Base-by-base conservation (phyloP, 2,888 invertebrate species). In the Lochmaea capreae region DNA sequence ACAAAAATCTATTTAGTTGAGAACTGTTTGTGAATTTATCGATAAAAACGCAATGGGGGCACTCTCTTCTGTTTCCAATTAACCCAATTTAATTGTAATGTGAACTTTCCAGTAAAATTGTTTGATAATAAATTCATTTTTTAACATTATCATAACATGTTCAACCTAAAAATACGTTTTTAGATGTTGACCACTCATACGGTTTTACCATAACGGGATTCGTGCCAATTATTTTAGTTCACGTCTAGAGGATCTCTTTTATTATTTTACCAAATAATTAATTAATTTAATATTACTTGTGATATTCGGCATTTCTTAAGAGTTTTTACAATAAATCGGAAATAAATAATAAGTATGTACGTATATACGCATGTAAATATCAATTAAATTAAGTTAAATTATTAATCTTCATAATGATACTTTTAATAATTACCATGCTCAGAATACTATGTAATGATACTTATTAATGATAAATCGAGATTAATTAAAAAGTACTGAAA, bases 121-220 rank as follows among this genome's bases (percentile, higher is more conserved):
- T 49, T 49, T 8, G 14, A 49, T 49, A 43, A 11, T 43, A 43
- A 43, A 43, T 43, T 12, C 2, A 43, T 43, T 10, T 10, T n/a
- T n/a, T n/a, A 14, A 49, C 49, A n/a, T 49, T 16, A 14, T 52
- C 52, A 49, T 49, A 49, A n/a, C 6, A 52, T 52, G 5, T n/a
- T 54, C 18, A 18, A 54, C 18, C 54, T 54, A 54, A 54, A 16
- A 54, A 18, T 54, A 54, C 54, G 54, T 18, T 54, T 54, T 54
- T 52, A 54, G 18, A 18, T 10, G 16, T 54, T 54, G 54, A 54
- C 18, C 54, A 54, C 16, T 18, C 10, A 54, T 18, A 54, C 54
- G 54, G 54, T 54, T 54, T 18, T 3, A 54, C 54, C 18, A 18
- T 54, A 54, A 54, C 54, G 54, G 54, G 11, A 18, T 18, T n/a